These are phyloP conservation scores for Hyalella azteca DNA, from an alignment of 2,888 invertebrate species.

Conservation along the genomic window DNA sequence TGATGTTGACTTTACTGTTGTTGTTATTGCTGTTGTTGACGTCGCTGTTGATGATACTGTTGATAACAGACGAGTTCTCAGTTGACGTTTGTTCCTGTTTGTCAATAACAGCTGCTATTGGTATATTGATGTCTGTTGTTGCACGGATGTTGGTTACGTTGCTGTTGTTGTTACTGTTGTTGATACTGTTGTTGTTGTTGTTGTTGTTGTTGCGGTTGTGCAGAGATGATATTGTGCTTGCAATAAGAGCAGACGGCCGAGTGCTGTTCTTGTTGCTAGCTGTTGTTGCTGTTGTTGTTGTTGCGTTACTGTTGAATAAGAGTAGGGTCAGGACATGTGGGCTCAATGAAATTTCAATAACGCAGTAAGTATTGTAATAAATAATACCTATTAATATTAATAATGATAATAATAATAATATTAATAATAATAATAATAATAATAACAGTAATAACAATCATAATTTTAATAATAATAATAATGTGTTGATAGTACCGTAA, in stretches of 20 bases:
- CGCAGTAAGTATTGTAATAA: too few species aligned
- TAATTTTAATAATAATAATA: too few species aligned
- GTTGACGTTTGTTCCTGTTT: neutral
- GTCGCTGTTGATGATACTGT: neutral
- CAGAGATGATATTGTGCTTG: constrained; percentile 55
- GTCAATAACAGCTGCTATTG: neutral
- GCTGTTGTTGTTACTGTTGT: constrained; percentile 38
- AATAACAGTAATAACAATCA: too few species aligned
- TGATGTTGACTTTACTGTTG: neutral
- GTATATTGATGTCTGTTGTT: neutral
- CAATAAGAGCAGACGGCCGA: constrained; percentile 4
- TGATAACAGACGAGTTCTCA: neutral
- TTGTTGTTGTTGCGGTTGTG: constrained; percentile 41
- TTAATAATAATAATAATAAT: too few species aligned
- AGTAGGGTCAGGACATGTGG: too few species aligned
- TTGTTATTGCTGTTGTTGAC: neutral
- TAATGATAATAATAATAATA: too few species aligned
- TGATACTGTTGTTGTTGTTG: constrained; percentile 35
- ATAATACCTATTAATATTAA: too few species aligned
- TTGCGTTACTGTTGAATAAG: too few species aligned
- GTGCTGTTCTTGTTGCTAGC: too few species aligned
- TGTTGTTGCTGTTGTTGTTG: too few species aligned
- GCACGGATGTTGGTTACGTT: constrained; percentile 41
- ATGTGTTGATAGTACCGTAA: too few species aligned
- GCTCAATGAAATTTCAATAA: too few species aligned